These are phyloP conservation scores for Apantesis nais DNA, from an alignment of 2,888 invertebrate genomes.

Conservation along the genomic window DNA sequence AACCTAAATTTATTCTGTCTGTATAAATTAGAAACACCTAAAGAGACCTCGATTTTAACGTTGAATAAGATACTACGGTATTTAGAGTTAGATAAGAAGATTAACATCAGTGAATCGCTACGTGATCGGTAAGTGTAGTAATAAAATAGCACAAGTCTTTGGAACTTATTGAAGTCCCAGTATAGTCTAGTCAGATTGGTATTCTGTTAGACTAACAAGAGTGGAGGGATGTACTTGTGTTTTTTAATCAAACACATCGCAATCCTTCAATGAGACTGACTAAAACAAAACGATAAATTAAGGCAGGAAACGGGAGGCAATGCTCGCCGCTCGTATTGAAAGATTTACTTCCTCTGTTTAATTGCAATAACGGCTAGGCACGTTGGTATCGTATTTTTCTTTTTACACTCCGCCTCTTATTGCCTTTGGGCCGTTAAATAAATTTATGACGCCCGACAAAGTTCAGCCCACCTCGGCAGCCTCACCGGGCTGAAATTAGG, in stretches of 20 bases:
- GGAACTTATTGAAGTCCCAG: constrained; percentile 50
- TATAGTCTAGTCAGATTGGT: constrained; percentile 55
- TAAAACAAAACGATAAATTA: constrained; percentile 86
- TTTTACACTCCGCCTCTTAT: constrained; percentile 85
- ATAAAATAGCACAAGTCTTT: constrained; percentile 45
- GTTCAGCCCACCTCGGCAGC: constrained; percentile 81
- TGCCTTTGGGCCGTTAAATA: constrained; percentile 85
- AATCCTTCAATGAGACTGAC: constrained; percentile 83
- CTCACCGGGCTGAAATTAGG: constrained; percentile 79
- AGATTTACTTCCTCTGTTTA: constrained; percentile 86
- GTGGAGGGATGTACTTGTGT: constrained; percentile 71
- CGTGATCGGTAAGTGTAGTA: constrained; percentile 33
- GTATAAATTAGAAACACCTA: too few species aligned
- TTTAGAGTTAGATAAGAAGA: constrained; percentile 9
- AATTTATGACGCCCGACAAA: constrained; percentile 85
- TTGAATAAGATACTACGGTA: neutral
- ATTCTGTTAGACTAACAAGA: constrained; percentile 64
- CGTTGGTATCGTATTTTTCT: constrained; percentile 86
- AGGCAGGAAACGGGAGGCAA: constrained; percentile 81
- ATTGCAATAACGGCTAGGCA: constrained; percentile 86
- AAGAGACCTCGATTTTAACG: neutral
- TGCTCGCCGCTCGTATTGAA: constrained; percentile 82
- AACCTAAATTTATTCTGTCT: too few species aligned
- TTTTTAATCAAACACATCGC: constrained; percentile 84
- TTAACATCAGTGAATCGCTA: constrained; percentile 12